Percentiles rank a stretch among this genome's conserved stretches.
Conservation (phyloP, 2,888 invertebrate genomes). For the Synergus japonicus region DNA sequence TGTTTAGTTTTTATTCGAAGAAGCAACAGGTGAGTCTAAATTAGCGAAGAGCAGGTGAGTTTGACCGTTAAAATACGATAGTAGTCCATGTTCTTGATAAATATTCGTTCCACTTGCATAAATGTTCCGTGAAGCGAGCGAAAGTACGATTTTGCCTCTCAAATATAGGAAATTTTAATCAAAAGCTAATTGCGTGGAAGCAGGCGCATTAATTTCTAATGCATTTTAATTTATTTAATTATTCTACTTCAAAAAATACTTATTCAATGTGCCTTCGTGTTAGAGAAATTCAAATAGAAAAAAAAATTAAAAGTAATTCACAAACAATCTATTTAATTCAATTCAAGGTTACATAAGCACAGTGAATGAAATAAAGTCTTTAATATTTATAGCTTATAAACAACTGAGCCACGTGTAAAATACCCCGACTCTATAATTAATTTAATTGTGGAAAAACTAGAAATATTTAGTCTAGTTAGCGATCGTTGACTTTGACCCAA, state of each 20-base stretch:
- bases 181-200: neutral
- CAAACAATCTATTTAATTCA: neutral
- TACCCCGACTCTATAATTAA: neutral
- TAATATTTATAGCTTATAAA: neutral
- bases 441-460: neutral
- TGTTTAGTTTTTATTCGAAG: neutral
- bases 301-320: neutral
- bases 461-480: slow-evolving; percentile 10
- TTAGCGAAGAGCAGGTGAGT: slow-evolving; percentile 36
- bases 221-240: neutral
- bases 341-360: neutral
- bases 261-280: neutral
- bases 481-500: slow-evolving; percentile 36
- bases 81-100: slow-evolving; percentile 10
- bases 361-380: neutral
- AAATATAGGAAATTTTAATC: neutral
- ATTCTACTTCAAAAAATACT: neutral
- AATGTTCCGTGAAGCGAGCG: neutral
- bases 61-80: slow-evolving; percentile 24
- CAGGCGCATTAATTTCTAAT: neutral
- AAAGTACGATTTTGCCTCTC: neutral
- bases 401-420: neutral
- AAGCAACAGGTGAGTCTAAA: slow-evolving; percentile 17
- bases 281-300: neutral
- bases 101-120: slow-evolving; percentile 15